Conservation (phyloP, 2,888 invertebrate genomes). For the Drosophila kambysellisi region DNA sequence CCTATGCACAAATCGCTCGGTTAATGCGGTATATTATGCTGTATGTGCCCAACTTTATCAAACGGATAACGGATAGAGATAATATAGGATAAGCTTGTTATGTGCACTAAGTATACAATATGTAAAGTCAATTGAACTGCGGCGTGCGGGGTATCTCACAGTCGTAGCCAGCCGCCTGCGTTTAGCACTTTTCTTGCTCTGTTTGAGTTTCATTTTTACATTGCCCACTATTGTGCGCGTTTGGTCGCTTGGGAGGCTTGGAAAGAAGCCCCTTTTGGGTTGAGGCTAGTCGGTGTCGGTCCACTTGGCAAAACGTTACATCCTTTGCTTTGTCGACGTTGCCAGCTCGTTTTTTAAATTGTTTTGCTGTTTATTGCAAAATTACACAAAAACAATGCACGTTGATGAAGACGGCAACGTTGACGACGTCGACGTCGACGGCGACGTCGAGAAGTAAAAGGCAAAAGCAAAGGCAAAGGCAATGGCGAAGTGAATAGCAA, state of each 20-base stretch:
- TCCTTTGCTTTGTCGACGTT: conserved; percentile 74
- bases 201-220: conserved; percentile 58
- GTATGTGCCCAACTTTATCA: not conserved
- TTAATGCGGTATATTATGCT: not conserved
- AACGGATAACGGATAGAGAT: not conserved
- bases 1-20: not conserved
- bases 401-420: conserved; percentile 75
- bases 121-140: too few species aligned
- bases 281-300: conserved; percentile 60
- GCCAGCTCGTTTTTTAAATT: conserved; percentile 68
- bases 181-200: conserved; percentile 14
- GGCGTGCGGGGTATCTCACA: conserved; percentile 6
- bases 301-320: conserved; percentile 78
- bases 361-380: conserved; percentile 82
- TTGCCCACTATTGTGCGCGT: conserved; percentile 50
- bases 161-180: conserved; percentile 3
- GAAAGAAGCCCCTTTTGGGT: not conserved
- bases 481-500: conserved; percentile 36
- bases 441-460: conserved; percentile 40
- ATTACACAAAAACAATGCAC: conserved; percentile 80
- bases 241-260: conserved; percentile 17
- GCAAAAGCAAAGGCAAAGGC: conserved; percentile 26
- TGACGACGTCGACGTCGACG: conserved; percentile 59
- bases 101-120: not conserved
- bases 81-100: not conserved